Evolutionary conservation across 2,113 vertebrate species (phyloP).

Genomic region (Paraplagusia blochii): DNA sequence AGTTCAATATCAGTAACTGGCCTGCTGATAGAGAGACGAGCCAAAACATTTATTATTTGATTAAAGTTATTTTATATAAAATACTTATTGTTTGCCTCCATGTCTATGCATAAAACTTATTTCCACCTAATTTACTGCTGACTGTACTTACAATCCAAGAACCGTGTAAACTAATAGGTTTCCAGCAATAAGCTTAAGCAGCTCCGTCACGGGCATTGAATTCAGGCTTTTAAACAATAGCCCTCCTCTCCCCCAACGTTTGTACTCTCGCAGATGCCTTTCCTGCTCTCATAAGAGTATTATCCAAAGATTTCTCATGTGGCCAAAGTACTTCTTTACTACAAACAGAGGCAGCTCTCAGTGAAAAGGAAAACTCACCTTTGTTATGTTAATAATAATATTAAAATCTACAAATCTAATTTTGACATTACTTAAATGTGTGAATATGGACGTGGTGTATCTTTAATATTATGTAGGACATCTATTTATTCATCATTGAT

Average conservation of each 20-base stretch:
- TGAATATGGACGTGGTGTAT: no score
- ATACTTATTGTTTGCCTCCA: no score
- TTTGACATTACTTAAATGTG: background rate
- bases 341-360: background rate
- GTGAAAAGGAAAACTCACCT: conserved; percentile 28
- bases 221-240: conserved; percentile 50
- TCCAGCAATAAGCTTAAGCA: conserved; percentile 53
- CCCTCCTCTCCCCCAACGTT: conserved; percentile 4
- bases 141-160: conserved; percentile 6
- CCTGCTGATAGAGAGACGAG: no score
- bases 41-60: no score
- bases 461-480: no score
- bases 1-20: no score
- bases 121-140: background rate
- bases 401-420: background rate
- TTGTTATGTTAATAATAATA: conserved; percentile 2
- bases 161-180: conserved; percentile 49
- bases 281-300: conserved; percentile 72
- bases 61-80: no score
- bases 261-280: conserved; percentile 51
- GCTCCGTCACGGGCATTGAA: conserved; percentile 46
- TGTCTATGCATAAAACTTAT: no score
- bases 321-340: conserved; percentile 30
- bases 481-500: conserved; percentile 5
- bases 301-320: conserved; percentile 68